A percentile compares a stretch with the other conserved stretches of the same genome.
These are phyloP conservation scores for Brachystomella parvula DNA, from an alignment of 1,140 invertebrate species.

Conservation along the genomic window DNA sequence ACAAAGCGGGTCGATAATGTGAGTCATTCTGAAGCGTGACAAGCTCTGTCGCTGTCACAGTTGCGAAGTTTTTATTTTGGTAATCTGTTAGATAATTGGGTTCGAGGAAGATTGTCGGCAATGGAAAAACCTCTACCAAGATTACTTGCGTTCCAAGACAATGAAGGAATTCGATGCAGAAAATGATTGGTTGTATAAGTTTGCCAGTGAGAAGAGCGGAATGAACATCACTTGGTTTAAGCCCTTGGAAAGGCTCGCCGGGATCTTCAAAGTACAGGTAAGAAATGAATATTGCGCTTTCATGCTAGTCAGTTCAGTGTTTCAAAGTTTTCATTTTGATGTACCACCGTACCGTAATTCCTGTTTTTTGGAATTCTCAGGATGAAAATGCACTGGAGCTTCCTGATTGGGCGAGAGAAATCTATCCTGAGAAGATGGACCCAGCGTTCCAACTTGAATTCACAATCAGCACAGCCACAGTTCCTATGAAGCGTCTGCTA, in stretches of 20 bases:
- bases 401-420: neutral
- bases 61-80: neutral
- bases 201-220: neutral
- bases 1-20: constrained; percentile 14
- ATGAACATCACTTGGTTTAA: constrained; percentile 7
- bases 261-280: neutral
- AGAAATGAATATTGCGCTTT: neutral
- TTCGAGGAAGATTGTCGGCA: neutral
- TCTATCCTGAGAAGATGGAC: neutral
- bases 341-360: too few relatives aligned
- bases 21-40: neutral
- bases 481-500: neutral
- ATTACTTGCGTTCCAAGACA: neutral
- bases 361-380: neutral
- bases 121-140: neutral
- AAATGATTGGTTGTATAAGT: neutral
- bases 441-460: neutral
- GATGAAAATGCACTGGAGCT: neutral
- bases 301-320: neutral
- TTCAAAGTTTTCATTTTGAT: too few relatives aligned
- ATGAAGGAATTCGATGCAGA: neutral
- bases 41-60: neutral
- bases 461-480: neutral
- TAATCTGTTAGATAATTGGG: neutral
- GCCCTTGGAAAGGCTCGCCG: neutral